phyloP scores from a whole-genome alignment of 2,113 vertebrate genomes.

The Abramis brama region DNA sequence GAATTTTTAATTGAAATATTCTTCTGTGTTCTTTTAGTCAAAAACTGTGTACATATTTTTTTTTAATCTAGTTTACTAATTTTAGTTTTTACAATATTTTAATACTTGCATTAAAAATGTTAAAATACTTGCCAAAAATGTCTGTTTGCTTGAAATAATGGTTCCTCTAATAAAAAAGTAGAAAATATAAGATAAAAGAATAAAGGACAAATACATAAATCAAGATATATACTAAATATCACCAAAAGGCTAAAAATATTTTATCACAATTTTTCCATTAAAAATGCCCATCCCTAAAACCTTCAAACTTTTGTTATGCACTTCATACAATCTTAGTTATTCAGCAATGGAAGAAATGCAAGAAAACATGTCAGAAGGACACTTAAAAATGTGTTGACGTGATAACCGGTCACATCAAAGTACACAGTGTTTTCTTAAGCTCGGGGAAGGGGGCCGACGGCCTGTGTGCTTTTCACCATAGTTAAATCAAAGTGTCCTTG shows the following conservation, averaged over 20 bases:
- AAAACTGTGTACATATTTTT: neutral
- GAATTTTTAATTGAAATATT: neutral
- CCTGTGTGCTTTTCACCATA: constrained; percentile 64
- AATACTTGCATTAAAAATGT: neutral
- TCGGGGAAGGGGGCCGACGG: constrained; percentile 69
- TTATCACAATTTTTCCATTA: neutral
- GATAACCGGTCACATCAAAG: constrained; percentile 74
- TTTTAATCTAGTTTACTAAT: neutral
- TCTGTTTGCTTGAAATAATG: neutral
- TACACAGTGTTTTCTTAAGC: constrained; percentile 47
- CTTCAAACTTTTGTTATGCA: neutral
- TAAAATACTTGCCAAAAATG: neutral
- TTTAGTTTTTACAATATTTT: neutral
- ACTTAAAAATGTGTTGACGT: constrained; percentile 37
- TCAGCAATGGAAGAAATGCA: constrained; percentile 19
- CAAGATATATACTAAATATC: neutral
- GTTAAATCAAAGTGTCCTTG: constrained; percentile 67
- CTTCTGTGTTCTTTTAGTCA: neutral
- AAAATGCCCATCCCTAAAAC: neutral
- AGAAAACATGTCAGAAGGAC: constrained; percentile 26
- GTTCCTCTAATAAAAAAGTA: neutral
- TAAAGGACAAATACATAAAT: neutral
- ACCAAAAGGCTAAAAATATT: neutral
- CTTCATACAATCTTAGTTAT: neutral
- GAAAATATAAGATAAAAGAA: neutral